Evolutionary conservation across 2,888 invertebrate genomes (phyloP).

Genomic region (Andrena dorsata): DNA sequence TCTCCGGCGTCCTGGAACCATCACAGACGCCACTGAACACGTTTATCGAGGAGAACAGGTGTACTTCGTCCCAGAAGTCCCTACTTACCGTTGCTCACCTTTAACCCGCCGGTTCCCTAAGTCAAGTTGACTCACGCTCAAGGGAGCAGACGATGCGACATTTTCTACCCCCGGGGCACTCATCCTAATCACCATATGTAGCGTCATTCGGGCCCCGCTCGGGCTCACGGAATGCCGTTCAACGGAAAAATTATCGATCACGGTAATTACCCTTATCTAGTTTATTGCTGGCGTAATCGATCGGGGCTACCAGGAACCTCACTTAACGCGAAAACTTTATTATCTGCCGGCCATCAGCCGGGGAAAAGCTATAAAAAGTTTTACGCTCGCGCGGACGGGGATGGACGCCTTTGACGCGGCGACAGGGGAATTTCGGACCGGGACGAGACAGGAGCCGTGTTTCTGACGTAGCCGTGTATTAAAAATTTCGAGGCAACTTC

Average conservation of each 20-base stretch:
- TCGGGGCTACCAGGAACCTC: constrained; percentile 52
- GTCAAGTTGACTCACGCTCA: constrained; percentile 11
- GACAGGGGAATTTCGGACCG: constrained; percentile 39
- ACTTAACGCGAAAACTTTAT: constrained; percentile 61
- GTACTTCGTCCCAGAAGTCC: constrained; percentile 2
- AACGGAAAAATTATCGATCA: constrained; percentile 63
- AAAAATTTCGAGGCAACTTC: background rate
- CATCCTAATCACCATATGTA: constrained; percentile 57
- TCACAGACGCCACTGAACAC: constrained; percentile 29
- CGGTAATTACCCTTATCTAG: constrained; percentile 72
- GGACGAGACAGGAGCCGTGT: background rate
- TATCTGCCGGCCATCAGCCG: constrained; percentile 44
- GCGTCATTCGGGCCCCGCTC: constrained; percentile 57
- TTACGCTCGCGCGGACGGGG: constrained; percentile 28
- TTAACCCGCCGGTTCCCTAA: constrained; percentile 20
- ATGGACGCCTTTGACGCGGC: background rate
- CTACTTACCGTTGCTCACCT: constrained; percentile 14
- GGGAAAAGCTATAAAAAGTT: constrained; percentile 52
- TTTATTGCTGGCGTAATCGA: constrained; percentile 64
- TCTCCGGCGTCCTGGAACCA: background rate
- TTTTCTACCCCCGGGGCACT: constrained; percentile 36
- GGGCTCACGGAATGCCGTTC: constrained; percentile 39
- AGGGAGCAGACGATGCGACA: constrained; percentile 42
- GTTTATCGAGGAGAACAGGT: constrained; percentile 35
- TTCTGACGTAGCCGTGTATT: background rate